Conservation (phyloP, 2,888 invertebrate genomes). For the Liposcelis brunnea region DNA sequence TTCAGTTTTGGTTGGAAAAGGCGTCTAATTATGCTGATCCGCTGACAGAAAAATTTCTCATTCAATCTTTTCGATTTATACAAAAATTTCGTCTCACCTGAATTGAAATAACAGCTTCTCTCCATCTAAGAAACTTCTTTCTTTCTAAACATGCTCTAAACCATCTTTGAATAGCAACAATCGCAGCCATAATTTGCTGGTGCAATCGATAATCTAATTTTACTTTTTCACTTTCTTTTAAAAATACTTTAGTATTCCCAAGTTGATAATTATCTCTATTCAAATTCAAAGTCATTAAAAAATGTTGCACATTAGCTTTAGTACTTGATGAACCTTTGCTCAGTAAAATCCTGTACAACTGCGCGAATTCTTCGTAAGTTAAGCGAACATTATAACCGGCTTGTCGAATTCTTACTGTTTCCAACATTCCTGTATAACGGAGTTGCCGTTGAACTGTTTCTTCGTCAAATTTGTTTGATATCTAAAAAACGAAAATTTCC, state of each 20-base stretch:
- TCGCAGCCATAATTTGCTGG: conserved; percentile 84
- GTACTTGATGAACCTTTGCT: conserved; percentile 45
- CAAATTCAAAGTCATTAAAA: conserved; percentile 64
- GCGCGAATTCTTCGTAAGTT: conserved; percentile 87
- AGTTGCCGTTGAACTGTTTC: conserved; percentile 80
- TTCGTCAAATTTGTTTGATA: conserved; percentile 83
- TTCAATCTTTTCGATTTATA: not conserved
- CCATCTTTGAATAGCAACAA: conserved; percentile 83
- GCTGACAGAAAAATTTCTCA: not conserved
- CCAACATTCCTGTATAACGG: conserved; percentile 91
- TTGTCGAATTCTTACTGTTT: conserved; percentile 85
- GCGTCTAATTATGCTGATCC: not conserved
- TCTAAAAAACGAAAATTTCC: conserved; percentile 25
- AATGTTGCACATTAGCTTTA: conserved; percentile 48
- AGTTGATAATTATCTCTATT: conserved; percentile 84
- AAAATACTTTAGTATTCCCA: conserved; percentile 75
- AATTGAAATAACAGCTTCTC: conserved; percentile 54
- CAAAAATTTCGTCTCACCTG: conserved; percentile 29
- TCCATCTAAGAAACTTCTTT: conserved; percentile 45
- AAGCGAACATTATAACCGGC: conserved; percentile 90
- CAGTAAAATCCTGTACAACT: conserved; percentile 75
- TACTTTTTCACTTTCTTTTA: conserved; percentile 85
- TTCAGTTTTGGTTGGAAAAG: not conserved
- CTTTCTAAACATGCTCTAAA: conserved; percentile 66
- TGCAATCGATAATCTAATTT: conserved; percentile 82